Conservation (phyloP, 2,888 invertebrate species). For the Drosophila siamana region DNA sequence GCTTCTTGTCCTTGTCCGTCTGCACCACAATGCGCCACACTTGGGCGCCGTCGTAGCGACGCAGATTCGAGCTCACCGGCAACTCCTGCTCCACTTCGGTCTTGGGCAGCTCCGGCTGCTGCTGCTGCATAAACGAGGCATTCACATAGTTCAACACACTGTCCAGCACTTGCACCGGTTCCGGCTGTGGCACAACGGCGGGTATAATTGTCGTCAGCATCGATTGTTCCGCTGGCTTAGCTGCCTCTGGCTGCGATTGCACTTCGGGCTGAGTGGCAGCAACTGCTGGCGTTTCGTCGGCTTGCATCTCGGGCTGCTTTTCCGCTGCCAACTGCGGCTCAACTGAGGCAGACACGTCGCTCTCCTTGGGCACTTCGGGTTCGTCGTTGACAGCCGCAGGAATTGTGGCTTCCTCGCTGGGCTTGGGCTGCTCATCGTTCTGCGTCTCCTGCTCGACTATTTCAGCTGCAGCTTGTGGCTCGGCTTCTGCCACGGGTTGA, state of each 20-base stretch:
- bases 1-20: constrained; percentile 86
- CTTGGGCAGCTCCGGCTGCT: constrained; percentile 40
- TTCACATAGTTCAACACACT: constrained; percentile 83
- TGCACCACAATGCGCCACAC: constrained; percentile 89
- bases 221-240: constrained; percentile 43
- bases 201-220: constrained; percentile 81
- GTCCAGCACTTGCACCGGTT: constrained; percentile 63
- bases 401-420: not conserved
- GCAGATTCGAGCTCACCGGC: constrained; percentile 76
- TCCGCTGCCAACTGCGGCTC: constrained; percentile 12
- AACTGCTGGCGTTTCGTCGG: constrained; percentile 19
- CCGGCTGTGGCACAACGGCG: constrained; percentile 29
- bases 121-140: constrained; percentile 71
- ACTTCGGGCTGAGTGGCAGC: not conserved
- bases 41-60: constrained; percentile 91
- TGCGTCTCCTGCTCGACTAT: not conserved
- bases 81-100: constrained; percentile 33
- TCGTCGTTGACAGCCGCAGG: not conserved
- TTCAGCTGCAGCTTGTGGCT: not conserved
- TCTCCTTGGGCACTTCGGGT: not conserved
- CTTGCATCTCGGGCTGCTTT: constrained; percentile 6
- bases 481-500: not conserved
- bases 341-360: not conserved
- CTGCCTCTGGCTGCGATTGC: constrained; percentile 10
- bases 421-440: not conserved